phyloP scores from a whole-genome alignment of 1,140 invertebrate genomes.

The Stenopsyche tienmushanensis region DNA sequence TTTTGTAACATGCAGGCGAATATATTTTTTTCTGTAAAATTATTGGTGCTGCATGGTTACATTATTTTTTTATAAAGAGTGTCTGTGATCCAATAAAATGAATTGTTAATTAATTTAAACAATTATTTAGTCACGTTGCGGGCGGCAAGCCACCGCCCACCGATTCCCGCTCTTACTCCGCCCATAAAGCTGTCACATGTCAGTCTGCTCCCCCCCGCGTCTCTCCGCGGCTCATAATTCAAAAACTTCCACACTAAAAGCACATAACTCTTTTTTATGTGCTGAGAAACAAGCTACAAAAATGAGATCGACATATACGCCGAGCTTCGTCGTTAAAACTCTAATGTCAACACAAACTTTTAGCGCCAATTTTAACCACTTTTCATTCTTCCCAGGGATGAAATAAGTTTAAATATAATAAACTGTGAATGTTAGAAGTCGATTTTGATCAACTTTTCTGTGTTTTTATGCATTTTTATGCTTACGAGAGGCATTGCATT shows the following conservation, averaged over 20 bases:
- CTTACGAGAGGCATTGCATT: too few relatives aligned
- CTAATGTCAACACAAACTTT: background rate
- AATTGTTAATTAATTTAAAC: conserved; percentile 1
- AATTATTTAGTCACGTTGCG: too few relatives aligned
- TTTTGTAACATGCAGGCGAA: background rate
- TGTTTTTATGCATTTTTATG: too few relatives aligned
- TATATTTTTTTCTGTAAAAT: background rate
- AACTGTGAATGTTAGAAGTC: too few relatives aligned
- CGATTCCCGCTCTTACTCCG: conserved; percentile 29
- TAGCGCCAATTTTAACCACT: background rate
- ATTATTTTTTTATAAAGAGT: too few relatives aligned
- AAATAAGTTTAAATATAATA: too few relatives aligned
- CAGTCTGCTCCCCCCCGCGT: conserved; percentile 26
- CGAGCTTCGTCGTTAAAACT: conserved; percentile 43
- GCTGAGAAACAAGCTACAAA: conserved; percentile 26
- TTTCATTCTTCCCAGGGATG: background rate
- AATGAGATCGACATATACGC: conserved; percentile 19
- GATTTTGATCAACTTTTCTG: too few relatives aligned
- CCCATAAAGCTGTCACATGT: conserved; percentile 41
- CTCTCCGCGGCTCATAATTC: conserved; percentile 27
- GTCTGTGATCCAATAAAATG: background rate
- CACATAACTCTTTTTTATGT: conserved; percentile 35
- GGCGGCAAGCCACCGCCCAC: too few relatives aligned
- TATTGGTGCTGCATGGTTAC: too few relatives aligned
- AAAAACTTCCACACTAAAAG: conserved; percentile 37